Percentiles rank a stretch among this genome's conserved stretches.
Evolutionary conservation across 2,888 invertebrate species (phyloP).

Genomic region (Cantharis nigra): DNA sequence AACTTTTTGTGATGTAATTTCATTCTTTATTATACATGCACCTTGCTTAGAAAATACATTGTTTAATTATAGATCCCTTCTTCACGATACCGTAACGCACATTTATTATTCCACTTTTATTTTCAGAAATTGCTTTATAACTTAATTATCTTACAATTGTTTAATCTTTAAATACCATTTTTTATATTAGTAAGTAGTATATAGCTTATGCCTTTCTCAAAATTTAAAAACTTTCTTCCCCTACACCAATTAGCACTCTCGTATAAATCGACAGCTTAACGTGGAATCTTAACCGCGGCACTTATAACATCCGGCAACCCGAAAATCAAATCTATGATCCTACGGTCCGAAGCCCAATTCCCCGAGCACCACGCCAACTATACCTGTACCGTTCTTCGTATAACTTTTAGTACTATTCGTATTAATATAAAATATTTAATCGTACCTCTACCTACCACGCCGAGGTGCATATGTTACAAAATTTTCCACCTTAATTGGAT

Average conservation of each 20-base stretch:
- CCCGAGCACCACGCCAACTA: no score
- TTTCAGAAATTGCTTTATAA: neutral
- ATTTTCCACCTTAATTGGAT: neutral
- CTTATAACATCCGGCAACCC: no score
- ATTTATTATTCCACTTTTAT: neutral
- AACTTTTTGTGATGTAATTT: slow-evolving; percentile 30
- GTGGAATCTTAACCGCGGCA: no score
- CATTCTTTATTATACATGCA: slow-evolving; percentile 38
- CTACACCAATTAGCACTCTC: neutral
- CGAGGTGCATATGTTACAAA: neutral
- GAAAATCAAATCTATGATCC: no score
- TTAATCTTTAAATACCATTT: neutral
- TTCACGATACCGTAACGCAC: neutral
- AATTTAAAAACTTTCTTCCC: neutral
- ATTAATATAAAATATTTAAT: neutral
- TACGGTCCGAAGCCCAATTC: no score
- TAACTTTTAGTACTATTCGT: neutral
- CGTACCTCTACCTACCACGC: neutral
- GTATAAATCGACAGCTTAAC: neutral
- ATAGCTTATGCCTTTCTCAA: neutral
- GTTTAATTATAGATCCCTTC: neutral
- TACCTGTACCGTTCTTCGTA: neutral
- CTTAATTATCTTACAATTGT: neutral
- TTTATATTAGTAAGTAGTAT: neutral
- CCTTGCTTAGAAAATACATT: neutral